These are phyloP conservation scores for Corbicula japonica DNA, from an alignment of 2,888 invertebrate species.

Conservation along the genomic window DNA sequence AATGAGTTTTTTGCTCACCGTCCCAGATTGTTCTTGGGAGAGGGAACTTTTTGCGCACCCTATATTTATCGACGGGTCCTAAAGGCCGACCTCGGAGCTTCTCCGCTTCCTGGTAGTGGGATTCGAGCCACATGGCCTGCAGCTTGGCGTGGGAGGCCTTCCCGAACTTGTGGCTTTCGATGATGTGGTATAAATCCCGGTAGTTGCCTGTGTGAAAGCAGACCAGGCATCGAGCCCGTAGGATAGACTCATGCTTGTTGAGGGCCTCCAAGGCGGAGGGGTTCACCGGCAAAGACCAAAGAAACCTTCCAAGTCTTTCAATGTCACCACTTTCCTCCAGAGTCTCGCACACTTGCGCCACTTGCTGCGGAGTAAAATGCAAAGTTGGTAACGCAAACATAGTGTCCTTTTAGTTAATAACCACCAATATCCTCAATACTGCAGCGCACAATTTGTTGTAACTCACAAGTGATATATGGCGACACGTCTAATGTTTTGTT, in stretches of 20 bases:
- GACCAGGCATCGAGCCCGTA: slow-evolving; percentile 94
- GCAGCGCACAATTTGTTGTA: not conserved
- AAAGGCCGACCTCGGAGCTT: slow-evolving; percentile 95
- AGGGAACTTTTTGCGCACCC: slow-evolving; percentile 97
- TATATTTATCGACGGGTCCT: slow-evolving; percentile 97
- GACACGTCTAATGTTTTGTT: slow-evolving; percentile 54
- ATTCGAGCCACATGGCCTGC: slow-evolving; percentile 96
- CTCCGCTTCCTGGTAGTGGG: slow-evolving; percentile 97
- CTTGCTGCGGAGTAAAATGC: slow-evolving; percentile 85
- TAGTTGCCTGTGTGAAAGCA: slow-evolving; percentile 96
- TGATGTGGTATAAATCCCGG: slow-evolving; percentile 94
- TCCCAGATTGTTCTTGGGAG: slow-evolving; percentile 97
- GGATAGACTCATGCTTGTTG: slow-evolving; percentile 94
- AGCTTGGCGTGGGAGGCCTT: slow-evolving; percentile 95
- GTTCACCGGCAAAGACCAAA: slow-evolving; percentile 95
- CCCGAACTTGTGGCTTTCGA: slow-evolving; percentile 96
- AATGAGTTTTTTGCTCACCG: slow-evolving; percentile 98
- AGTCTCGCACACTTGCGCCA: slow-evolving; percentile 86
- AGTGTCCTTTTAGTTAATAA: slow-evolving; percentile 2
- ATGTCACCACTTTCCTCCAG: slow-evolving; percentile 88
- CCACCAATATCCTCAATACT: slow-evolving; percentile 4
- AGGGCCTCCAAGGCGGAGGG: slow-evolving; percentile 93
- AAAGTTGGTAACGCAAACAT: slow-evolving; percentile 83
- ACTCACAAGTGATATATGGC: slow-evolving; percentile 40
- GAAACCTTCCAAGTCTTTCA: slow-evolving; percentile 91